Evolutionary conservation across 64 coral and sea anemone genomes (phyloP).

Genomic region (Platygyra sinensis): DNA sequence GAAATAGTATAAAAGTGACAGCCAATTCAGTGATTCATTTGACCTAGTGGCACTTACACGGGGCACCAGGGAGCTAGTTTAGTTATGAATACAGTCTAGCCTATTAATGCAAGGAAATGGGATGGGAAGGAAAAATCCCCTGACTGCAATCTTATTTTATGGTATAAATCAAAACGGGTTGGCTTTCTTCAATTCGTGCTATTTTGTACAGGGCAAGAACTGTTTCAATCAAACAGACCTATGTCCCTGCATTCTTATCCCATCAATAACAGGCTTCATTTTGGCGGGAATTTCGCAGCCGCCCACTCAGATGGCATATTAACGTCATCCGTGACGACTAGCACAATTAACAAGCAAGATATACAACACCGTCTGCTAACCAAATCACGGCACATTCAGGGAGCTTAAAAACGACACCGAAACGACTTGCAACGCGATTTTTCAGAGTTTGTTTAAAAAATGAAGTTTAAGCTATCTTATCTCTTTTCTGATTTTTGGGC

Average conservation of each 20-base stretch:
- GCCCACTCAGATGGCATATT: conserved; percentile 1
- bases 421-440: neutral
- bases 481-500: neutral
- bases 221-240: neutral
- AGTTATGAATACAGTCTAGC: no score
- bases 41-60: neutral
- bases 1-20: neutral
- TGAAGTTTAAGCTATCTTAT: neutral
- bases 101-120: no score
- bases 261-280: neutral
- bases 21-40: neutral
- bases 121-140: no score
- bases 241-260: neutral
- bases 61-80: neutral
- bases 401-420: neutral
- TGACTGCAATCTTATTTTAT: no score
- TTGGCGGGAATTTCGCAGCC: conserved; percentile 5
- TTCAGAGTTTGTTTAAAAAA: neutral
- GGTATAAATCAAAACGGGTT: neutral
- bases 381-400: neutral
- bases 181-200: neutral
- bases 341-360: neutral
- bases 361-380: neutral
- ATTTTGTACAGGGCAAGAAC: neutral
- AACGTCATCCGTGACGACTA: conserved; percentile 25